Conservation (phyloP, 2,797 vertebrate species). For the Tarsius wallacei region DNA sequence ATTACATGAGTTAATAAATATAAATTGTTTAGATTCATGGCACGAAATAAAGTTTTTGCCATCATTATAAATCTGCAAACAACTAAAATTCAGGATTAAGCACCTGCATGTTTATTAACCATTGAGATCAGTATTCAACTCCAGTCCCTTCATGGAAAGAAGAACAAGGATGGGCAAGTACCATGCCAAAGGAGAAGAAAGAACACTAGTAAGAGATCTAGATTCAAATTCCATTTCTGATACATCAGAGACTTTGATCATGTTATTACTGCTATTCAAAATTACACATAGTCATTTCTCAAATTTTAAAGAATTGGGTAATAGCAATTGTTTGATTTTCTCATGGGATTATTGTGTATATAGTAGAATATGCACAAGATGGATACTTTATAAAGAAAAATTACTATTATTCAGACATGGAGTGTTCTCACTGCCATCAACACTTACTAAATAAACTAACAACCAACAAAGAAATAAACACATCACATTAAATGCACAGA, state of each 20-base stretch:
- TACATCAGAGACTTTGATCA: neutral
- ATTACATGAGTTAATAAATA: neutral
- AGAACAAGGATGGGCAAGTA: neutral
- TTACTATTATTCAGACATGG: neutral
- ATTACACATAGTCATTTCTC: neutral
- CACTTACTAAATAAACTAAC: neutral
- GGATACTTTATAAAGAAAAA: neutral
- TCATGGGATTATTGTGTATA: neutral
- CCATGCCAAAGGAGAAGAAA: neutral
- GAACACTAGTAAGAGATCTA: neutral
- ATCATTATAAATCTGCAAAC: neutral
- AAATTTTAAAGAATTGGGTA: neutral
- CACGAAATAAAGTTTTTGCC: neutral
- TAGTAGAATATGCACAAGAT: neutral
- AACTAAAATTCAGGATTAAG: neutral
- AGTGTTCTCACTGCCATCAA: neutral
- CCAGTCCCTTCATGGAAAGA: neutral
- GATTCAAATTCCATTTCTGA: slow-evolving; percentile 8
- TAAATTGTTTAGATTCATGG: neutral
- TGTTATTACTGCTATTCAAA: neutral
- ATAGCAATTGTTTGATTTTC: neutral
- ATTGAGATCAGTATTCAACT: slow-evolving; percentile 25
- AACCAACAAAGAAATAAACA: neutral
- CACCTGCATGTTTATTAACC: neutral
- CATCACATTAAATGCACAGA: neutral